phyloP scores from a whole-genome alignment of 2,888 invertebrate genomes.

The Anagyrus pseudococci region DNA sequence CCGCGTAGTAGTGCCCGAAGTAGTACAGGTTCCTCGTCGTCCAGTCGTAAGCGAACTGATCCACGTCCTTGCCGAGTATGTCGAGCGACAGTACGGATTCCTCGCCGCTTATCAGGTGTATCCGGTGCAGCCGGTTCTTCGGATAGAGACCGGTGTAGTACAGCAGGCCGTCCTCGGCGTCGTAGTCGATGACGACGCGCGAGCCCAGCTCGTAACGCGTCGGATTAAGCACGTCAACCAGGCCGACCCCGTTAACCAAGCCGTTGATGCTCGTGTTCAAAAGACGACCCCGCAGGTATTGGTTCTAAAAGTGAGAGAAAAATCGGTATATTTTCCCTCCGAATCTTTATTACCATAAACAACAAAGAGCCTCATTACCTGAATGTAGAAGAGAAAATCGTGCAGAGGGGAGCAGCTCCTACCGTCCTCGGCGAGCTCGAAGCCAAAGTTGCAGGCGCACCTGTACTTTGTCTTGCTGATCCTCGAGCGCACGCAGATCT shows the following conservation, averaged over 20 bases:
- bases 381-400: background rate
- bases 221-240: background rate
- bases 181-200: background rate
- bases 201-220: background rate
- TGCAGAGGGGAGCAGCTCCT: background rate
- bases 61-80: background rate
- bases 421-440: background rate
- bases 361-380: background rate
- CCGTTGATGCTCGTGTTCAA: background rate
- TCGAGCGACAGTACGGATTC: background rate
- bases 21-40: background rate
- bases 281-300: background rate
- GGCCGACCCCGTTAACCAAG: too few species aligned
- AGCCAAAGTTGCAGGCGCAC: conserved; percentile 3
- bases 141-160: conserved; percentile 1
- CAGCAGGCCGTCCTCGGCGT: background rate
- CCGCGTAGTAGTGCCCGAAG: background rate
- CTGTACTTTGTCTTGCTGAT: background rate
- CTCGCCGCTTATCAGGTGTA: background rate
- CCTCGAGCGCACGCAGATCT: background rate
- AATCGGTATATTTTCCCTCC: background rate
- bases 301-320: background rate
- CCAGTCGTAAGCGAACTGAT: background rate
- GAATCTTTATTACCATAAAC: background rate
- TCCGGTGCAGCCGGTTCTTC: background rate